Evolutionary conservation across 2,797 vertebrate genomes (phyloP).

Genomic region (Streptopelia turtur): DNA sequence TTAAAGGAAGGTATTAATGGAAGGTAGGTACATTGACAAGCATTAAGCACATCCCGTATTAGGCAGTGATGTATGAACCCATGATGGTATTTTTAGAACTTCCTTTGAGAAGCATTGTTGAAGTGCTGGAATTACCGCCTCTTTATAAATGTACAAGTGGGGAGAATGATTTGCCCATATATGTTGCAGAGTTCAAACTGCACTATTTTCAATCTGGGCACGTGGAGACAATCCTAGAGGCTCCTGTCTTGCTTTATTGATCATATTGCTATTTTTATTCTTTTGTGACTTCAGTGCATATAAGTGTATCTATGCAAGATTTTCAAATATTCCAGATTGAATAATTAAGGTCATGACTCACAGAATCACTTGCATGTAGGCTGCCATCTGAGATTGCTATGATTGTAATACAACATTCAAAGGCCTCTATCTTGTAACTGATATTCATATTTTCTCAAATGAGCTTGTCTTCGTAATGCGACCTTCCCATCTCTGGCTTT

Average conservation of each 20-base stretch:
- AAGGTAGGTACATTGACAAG: not conserved
- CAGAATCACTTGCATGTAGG: not conserved
- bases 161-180: not conserved
- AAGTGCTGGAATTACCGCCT: slow-evolving; percentile 11
- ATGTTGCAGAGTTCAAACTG: not conserved
- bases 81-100: slow-evolving; percentile 1
- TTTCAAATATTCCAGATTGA: not conserved
- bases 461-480: not conserved
- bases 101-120: not conserved
- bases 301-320: not conserved
- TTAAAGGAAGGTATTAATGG: slow-evolving; percentile 5
- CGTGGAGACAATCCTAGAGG: not conserved
- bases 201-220: not conserved
- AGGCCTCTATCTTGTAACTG: not conserved
- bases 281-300: not conserved
- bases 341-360: not conserved
- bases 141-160: not conserved
- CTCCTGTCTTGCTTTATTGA: not conserved
- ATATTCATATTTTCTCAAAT: not conserved
- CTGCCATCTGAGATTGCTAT: not conserved
- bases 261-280: not conserved
- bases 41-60: not conserved
- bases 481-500: not conserved
- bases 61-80: not conserved
- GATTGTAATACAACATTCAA: not conserved